Evolutionary conservation across 2,888 invertebrate genomes (phyloP), one percentile per base, ranked within the genome.

Genomic region (Spialia ferax): DNA sequence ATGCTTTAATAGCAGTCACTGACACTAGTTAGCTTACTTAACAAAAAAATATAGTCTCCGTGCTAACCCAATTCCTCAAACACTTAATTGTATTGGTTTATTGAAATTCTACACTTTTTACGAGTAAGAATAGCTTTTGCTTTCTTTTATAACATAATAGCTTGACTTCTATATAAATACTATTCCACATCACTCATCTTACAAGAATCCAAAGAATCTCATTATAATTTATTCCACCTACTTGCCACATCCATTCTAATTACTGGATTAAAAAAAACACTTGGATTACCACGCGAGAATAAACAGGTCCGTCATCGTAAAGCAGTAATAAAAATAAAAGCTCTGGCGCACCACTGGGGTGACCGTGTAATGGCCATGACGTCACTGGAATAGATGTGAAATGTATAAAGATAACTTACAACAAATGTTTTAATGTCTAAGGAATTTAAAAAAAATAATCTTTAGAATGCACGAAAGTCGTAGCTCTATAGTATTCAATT

Each of bases 271-370:
- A 71, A 70, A 73, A 72, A 70, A 72, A 69, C 71, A 72, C 71
- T 73, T 74, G 71, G 74, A 76, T 76, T 72, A 74, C 70, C 69
- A 52, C 55, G 66, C 42, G 45, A 18, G 54, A 22, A 35, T 57
- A 70, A 69, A 35, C 69, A 64, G 69, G 63, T 20, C 29, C 50
- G 63, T 48, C 48, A 52, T 74, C 71, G 72, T 72, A 75, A 76
- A 75, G 71, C 68, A 26, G 73, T 68, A 69, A 75, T 77, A 79
- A 79, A 77, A 78, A 74, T 76, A 75, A 76, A 75, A 75, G 74
- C 73, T 71, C 62, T 42, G 23, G 20, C 63, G 71, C 71, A 69
- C 73, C 35, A 29, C 20, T 20, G 71, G 73, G 74, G 73, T 70
- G 69, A 70, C 66, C 26, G 66, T 63, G 67, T 66, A 62, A 60